Conservation (phyloP, 2,888 invertebrate species). For the Tetheella fluctuosa region DNA sequence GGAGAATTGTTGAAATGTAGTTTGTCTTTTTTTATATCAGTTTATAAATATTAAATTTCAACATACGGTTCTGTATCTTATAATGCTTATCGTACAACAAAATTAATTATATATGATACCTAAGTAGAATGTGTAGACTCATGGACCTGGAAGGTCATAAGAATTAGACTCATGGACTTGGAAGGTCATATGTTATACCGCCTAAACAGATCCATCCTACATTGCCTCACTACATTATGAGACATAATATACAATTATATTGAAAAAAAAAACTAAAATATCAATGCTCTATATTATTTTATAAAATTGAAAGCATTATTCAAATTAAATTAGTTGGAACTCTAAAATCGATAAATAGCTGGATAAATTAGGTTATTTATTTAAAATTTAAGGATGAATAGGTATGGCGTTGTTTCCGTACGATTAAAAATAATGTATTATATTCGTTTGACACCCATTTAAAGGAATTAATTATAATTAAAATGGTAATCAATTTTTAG, state of each 20-base stretch:
- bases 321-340: neutral
- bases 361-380: too few species aligned
- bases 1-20: neutral
- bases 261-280: neutral
- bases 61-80: too few species aligned
- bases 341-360: too few species aligned
- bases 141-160: neutral
- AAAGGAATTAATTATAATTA: neutral
- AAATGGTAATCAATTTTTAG: neutral
- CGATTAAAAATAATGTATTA: neutral
- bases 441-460: neutral
- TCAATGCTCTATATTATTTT: neutral
- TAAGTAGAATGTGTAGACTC: neutral
- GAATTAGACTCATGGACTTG: neutral
- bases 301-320: neutral
- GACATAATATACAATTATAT: too few species aligned
- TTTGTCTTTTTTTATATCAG: neutral
- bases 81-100: too few species aligned
- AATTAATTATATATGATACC: neutral
- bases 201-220: conserved; percentile 13
- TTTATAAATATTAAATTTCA: too few species aligned
- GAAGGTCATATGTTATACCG: neutral
- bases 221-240: neutral
- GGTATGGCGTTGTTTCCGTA: too few species aligned
- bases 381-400: too few species aligned